A percentile compares a stretch with the other conserved stretches of the same genome.
Conservation (phyloP, 2,888 invertebrate genomes). For the Thyatira batis region DNA sequence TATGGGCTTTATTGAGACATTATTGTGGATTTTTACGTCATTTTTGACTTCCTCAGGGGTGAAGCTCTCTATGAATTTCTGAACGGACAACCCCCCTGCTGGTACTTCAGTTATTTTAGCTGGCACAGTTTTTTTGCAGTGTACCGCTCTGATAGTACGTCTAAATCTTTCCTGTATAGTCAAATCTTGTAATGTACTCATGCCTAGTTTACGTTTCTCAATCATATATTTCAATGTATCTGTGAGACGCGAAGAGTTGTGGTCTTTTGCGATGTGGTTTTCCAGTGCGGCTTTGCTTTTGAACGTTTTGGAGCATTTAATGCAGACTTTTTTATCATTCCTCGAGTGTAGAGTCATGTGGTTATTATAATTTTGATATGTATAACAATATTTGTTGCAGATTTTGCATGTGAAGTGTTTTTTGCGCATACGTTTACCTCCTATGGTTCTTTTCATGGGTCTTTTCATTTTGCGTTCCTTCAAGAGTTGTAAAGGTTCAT, state of each 20-base stretch:
- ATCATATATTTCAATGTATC: constrained; percentile 63
- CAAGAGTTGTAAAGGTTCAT: constrained; percentile 32
- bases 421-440: constrained; percentile 1
- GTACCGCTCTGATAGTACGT: constrained; percentile 52
- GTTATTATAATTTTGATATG: constrained; percentile 65
- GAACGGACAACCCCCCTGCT: constrained; percentile 47
- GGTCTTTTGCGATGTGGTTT: constrained; percentile 47
- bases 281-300: constrained; percentile 43
- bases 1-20: constrained; percentile 38
- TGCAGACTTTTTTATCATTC: constrained; percentile 49
- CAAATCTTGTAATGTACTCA: constrained; percentile 10
- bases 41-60: constrained; percentile 50
- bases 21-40: constrained; percentile 17
- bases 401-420: constrained; percentile 49
- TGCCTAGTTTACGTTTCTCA: constrained; percentile 47
- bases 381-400: constrained; percentile 68
- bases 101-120: constrained; percentile 42
- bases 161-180: constrained; percentile 36
- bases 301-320: constrained; percentile 58
- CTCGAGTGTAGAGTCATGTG: constrained; percentile 59
- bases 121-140: constrained; percentile 7
- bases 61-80: constrained; percentile 68
- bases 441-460: background rate
- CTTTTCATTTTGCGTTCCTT: background rate
- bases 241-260: constrained; percentile 57